These are phyloP conservation scores for Xiphorhynchus erythropygius DNA, from an alignment of 2,797 vertebrate genomes.

Conservation along the genomic window DNA sequence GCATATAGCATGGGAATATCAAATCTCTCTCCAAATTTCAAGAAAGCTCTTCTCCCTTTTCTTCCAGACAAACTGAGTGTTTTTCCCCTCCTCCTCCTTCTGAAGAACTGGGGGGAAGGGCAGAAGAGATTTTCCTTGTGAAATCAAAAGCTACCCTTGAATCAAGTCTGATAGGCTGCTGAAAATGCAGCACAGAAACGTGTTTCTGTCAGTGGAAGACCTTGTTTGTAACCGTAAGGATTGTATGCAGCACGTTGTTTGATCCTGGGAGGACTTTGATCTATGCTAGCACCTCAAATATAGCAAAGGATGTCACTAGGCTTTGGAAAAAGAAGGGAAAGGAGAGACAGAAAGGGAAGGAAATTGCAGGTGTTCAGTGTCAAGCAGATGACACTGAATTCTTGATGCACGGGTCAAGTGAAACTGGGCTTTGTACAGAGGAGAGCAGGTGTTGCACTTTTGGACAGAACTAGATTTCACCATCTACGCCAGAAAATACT, in stretches of 20 bases:
- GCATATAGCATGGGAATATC: background rate
- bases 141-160: slow-evolving; percentile 57
- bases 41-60: background rate
- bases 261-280: slow-evolving; percentile 66
- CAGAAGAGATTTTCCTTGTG: background rate
- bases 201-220: slow-evolving; percentile 55
- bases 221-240: slow-evolving; percentile 56
- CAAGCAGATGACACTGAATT: background rate
- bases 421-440: background rate
- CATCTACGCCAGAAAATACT: background rate
- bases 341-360: background rate
- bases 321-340: background rate
- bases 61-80: background rate
- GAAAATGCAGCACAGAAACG: slow-evolving; percentile 10
- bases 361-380: background rate
- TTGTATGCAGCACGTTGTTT: slow-evolving; percentile 1
- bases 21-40: background rate
- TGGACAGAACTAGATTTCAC: background rate
- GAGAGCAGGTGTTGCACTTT: background rate
- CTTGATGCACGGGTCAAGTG: background rate
- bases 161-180: background rate
- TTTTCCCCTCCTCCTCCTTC: background rate
- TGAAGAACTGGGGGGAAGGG: background rate
- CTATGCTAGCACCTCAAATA: slow-evolving; percentile 32
- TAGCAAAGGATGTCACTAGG: slow-evolving; percentile 42